Conservation (phyloP, 1,140 invertebrate species). For the Drosophila suzukii region DNA sequence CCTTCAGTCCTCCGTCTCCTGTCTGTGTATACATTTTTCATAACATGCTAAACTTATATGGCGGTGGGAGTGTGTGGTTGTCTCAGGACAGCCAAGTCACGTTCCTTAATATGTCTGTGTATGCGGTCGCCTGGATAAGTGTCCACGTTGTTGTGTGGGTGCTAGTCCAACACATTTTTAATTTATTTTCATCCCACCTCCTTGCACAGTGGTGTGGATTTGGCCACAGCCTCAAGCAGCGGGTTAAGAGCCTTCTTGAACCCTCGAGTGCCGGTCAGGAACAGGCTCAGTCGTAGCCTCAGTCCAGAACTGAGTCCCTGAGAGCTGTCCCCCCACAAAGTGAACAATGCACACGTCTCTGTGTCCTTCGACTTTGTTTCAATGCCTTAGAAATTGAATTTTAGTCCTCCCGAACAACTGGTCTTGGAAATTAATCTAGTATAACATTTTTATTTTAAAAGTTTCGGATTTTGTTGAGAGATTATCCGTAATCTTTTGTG, state of each 20-base stretch:
- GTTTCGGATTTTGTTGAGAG: neutral
- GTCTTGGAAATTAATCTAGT: neutral
- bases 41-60: conserved; percentile 68
- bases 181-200: conserved; percentile 71
- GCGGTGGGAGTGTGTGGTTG: neutral
- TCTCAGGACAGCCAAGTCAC: conserved; percentile 63
- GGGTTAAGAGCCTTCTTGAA: conserved; percentile 72
- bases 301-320: neutral
- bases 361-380: conserved; percentile 11
- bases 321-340: neutral
- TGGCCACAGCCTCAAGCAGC: conserved; percentile 60
- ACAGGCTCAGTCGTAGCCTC: neutral
- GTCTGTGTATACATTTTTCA: conserved; percentile 73
- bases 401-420: neutral
- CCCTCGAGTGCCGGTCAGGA: conserved; percentile 55
- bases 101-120: conserved; percentile 75
- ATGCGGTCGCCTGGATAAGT: conserved; percentile 40
- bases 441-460: too few relatives aligned
- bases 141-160: conserved; percentile 34
- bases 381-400: neutral
- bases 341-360: conserved; percentile 16
- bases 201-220: conserved; percentile 33
- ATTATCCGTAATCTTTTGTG: too few relatives aligned
- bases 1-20: conserved; percentile 1
- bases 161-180: conserved; percentile 72